Conservation (phyloP, 1,140 invertebrate genomes). For the Halictus rubicundus region DNA sequence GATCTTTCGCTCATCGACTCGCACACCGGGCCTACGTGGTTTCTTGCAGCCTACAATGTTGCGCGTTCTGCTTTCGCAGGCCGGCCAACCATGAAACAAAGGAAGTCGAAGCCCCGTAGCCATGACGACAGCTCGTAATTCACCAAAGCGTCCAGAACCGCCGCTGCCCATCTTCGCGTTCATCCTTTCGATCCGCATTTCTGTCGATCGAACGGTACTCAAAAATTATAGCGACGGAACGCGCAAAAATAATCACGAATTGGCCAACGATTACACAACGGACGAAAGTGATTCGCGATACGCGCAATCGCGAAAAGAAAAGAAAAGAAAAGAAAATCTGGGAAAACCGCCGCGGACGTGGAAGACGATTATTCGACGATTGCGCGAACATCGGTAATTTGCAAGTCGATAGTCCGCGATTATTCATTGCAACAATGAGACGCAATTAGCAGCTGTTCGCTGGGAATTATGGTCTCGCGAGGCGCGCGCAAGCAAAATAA, state of each 20-base stretch:
- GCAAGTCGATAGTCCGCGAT: neutral
- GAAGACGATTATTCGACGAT: neutral
- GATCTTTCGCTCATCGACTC: slow-evolving; percentile 39
- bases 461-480: neutral
- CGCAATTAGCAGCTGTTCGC: neutral
- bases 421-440: neutral
- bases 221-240: no score
- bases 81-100: slow-evolving; percentile 59
- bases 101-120: slow-evolving; percentile 57
- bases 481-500: no score
- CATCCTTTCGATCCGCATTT: neutral
- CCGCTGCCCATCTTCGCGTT: neutral
- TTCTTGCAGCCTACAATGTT: slow-evolving; percentile 57
- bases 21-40: slow-evolving; percentile 45
- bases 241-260: neutral
- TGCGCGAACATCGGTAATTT: slow-evolving; percentile 1
- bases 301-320: neutral
- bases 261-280: neutral
- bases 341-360: neutral
- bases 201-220: neutral
- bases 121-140: slow-evolving; percentile 43
- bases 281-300: neutral
- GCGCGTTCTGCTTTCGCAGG: slow-evolving; percentile 52
- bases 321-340: no score
- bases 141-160: neutral